phyloP scores from a whole-genome alignment of 2,888 invertebrate genomes.

The Baccha elongata region DNA sequence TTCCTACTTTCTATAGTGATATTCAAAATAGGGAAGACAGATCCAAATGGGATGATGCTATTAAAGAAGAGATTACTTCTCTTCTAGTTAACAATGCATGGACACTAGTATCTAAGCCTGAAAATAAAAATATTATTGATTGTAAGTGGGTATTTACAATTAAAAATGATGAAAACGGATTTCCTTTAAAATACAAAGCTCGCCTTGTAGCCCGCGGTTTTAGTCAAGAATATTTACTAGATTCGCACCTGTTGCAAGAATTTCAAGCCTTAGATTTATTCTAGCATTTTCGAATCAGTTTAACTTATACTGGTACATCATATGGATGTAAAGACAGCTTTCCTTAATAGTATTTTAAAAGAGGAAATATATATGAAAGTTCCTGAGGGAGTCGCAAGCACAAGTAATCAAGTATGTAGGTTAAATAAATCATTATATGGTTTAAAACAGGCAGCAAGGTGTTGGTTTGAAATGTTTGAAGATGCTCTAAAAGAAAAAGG shows the following conservation, averaged over 20 bases:
- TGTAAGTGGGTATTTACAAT: slow-evolving; percentile 74
- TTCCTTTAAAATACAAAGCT: slow-evolving; percentile 60
- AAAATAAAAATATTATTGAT: slow-evolving; percentile 67
- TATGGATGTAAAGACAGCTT: slow-evolving; percentile 34
- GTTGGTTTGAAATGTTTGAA: slow-evolving; percentile 51
- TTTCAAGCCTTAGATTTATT: slow-evolving; percentile 62
- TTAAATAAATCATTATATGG: slow-evolving; percentile 74
- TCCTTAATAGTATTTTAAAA: slow-evolving; percentile 7
- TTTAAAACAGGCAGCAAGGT: slow-evolving; percentile 74
- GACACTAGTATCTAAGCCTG: slow-evolving; percentile 57
- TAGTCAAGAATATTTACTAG: slow-evolving; percentile 54
- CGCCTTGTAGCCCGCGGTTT: slow-evolving; percentile 63
- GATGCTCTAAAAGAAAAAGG: slow-evolving; percentile 59
- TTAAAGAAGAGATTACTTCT: slow-evolving; percentile 68
- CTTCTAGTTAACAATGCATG: slow-evolving; percentile 67
- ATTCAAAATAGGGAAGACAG: slow-evolving; percentile 54
- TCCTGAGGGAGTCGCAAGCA: slow-evolving; percentile 26
- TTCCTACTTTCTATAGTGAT: slow-evolving; percentile 63
- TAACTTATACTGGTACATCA: slow-evolving; percentile 57
- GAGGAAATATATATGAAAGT: slow-evolving; percentile 10
- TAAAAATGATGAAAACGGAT: slow-evolving; percentile 58
- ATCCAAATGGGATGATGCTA: slow-evolving; percentile 63
- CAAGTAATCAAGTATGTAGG: slow-evolving; percentile 30
- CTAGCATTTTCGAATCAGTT: slow-evolving; percentile 64
- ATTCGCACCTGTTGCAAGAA: slow-evolving; percentile 64